Conservation (phyloP, 2,888 invertebrate species). For the Apamea crenata region DNA sequence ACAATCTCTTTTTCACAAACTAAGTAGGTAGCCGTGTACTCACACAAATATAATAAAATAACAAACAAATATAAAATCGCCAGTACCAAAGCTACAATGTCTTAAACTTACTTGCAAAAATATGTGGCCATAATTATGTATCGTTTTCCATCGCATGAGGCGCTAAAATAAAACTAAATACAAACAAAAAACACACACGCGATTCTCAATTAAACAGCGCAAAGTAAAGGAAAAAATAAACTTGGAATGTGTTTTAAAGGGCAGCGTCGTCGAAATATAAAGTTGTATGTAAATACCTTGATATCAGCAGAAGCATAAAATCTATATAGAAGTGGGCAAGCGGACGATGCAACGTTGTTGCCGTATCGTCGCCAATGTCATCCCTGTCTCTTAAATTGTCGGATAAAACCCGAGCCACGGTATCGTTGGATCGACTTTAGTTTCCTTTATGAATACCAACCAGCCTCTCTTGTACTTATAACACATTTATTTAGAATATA, state of each 20-base stretch:
- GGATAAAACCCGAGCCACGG: conserved; percentile 72
- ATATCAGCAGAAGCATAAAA: conserved; percentile 77
- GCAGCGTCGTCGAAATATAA: conserved; percentile 64
- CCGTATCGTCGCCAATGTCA: conserved; percentile 74
- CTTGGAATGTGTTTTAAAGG: conserved; percentile 58
- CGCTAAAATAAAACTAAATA: conserved; percentile 47
- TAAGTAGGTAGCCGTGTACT: background rate
- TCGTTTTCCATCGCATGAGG: conserved; percentile 48
- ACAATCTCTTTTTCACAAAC: too few species aligned
- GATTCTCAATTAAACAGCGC: conserved; percentile 56
- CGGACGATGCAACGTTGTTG: conserved; percentile 63
- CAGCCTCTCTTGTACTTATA: conserved; percentile 56
- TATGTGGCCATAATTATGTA: conserved; percentile 32
- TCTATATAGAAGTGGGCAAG: conserved; percentile 59
- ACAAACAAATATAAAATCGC: background rate
- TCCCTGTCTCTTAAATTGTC: conserved; percentile 82
- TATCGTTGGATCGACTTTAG: conserved; percentile 66
- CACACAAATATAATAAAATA: conserved; percentile 8
- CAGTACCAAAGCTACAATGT: conserved; percentile 26
- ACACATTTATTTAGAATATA: conserved; percentile 58
- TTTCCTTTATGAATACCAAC: conserved; percentile 70
- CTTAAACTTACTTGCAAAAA: conserved; percentile 39
- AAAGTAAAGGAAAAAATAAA: conserved; percentile 44
- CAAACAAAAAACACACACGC: conserved; percentile 44
- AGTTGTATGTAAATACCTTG: conserved; percentile 72